Evolutionary conservation across 2,888 invertebrate species (phyloP), one percentile per base, ranked within the genome.

Genomic region (Acrobasis suavella): DNA sequence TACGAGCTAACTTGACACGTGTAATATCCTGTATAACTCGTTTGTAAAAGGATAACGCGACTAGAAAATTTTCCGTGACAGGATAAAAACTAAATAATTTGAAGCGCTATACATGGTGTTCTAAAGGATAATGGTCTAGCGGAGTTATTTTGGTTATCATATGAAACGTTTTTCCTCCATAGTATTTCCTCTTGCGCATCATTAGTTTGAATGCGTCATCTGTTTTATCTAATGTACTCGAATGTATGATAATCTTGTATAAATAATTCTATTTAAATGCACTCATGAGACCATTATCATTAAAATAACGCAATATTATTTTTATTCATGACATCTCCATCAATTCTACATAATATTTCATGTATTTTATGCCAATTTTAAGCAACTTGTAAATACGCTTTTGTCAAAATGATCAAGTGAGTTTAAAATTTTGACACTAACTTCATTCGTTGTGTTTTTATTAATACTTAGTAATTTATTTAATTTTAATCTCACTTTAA

Each of bases 121-220:
- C 46, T 56, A 42, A 49, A 50, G 37, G 38, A 60, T 60, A 60
- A 60, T 60, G 59, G 59, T 60, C 59, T 60, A 50, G 37, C 37
- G 50, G 15, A 12, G 14, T 50, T 16, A 38, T 50, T 38, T 58
- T 58, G 37, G 38, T 50, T 60, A 38, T 51, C 17, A 16, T 50
- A 38, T 51, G 14, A 16, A 38, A n/a, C 50, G 14, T 16, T 12
- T 60, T 59, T 50, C 49, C 58, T 49, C 15, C 10, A 14, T 56
- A 50, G 37, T 38, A 50, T 60, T 50, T 60, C 59, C 50, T 15
- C 37, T 10, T 50, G 38, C 37, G n/a, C 22, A 1, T 15, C 22
- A 15, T 32, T 22, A 32, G 9, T 32, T 50, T 50, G 17, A 50
- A 49, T 15, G n/a, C 15, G 39, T 55, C 38, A 39, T 15, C 39